These are phyloP conservation scores for Euproctis similis DNA, from an alignment of 2,888 invertebrate species.

Conservation along the genomic window DNA sequence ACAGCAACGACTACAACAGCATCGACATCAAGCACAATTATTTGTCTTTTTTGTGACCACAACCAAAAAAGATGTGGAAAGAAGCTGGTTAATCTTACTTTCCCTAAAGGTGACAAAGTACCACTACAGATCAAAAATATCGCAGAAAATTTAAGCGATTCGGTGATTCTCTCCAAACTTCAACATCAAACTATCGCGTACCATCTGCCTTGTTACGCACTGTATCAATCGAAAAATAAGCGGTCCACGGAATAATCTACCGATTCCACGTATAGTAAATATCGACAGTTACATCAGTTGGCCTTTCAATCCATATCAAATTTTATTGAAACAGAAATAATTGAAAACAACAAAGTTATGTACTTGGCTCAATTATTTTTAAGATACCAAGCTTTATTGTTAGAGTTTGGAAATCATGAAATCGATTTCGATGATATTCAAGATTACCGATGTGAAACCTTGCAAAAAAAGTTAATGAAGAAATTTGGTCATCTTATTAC, in stretches of 20 bases:
- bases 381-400: slow-evolving; percentile 18
- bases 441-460: slow-evolving; percentile 23
- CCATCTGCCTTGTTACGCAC: slow-evolving; percentile 1
- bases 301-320: slow-evolving; percentile 12
- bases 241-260: slow-evolving; percentile 2
- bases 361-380: slow-evolving; percentile 9
- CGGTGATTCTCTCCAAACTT: slow-evolving; percentile 6
- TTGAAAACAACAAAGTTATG: slow-evolving; percentile 17
- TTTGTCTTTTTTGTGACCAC: slow-evolving; percentile 2
- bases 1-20: slow-evolving; percentile 5
- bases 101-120: slow-evolving; percentile 4
- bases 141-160: slow-evolving; percentile 1
- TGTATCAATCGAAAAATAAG: slow-evolving; percentile 9
- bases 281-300: slow-evolving; percentile 13
- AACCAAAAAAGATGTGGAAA: slow-evolving; percentile 4
- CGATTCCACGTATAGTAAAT: slow-evolving; percentile 2
- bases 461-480: slow-evolving; percentile 20
- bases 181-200: slow-evolving; percentile 8
- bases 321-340: slow-evolving; percentile 12
- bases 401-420: slow-evolving; percentile 22
- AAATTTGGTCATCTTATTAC: slow-evolving; percentile 22
- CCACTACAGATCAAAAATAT: neutral
- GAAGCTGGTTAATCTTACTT: slow-evolving; percentile 4
- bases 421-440: slow-evolving; percentile 8
- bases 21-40: too few relatives aligned